Evolutionary conservation across 2,888 invertebrate species (phyloP).

Genomic region (Octonoba sinensis): DNA sequence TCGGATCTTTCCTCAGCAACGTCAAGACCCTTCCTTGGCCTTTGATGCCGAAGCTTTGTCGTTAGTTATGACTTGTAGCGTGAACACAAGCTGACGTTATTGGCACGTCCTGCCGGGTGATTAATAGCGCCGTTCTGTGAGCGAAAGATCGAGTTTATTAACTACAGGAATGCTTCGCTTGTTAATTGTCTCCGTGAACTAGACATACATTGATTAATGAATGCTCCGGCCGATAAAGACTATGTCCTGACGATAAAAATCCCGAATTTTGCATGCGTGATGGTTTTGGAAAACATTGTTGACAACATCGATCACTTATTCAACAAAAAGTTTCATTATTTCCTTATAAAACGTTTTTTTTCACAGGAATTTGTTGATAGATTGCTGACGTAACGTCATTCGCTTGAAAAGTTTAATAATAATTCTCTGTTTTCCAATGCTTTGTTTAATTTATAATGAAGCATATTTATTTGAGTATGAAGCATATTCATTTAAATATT

Average conservation of each 20-base stretch:
- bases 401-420: too few species aligned
- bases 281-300: neutral
- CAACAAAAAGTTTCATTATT: too few species aligned
- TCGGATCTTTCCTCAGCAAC: too few species aligned
- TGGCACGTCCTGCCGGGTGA: slow-evolving; percentile 43
- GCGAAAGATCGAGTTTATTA: slow-evolving; percentile 48
- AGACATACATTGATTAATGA: slow-evolving; percentile 49
- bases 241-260: slow-evolving; percentile 23
- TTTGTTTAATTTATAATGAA: too few species aligned
- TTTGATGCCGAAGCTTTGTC: slow-evolving; percentile 3
- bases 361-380: too few species aligned
- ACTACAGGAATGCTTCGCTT: slow-evolving; percentile 43
- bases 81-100: slow-evolving; percentile 45
- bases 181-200: slow-evolving; percentile 51
- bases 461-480: too few species aligned
- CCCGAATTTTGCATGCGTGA: neutral
- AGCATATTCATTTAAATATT: too few species aligned
- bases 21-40: too few species aligned
- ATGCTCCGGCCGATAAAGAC: slow-evolving; percentile 1
- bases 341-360: too few species aligned
- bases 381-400: too few species aligned
- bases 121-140: slow-evolving; percentile 56
- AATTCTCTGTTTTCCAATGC: too few species aligned
- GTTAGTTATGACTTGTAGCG: slow-evolving; percentile 42
- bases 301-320: too few species aligned